Evolutionary conservation across 2,888 invertebrate genomes (phyloP).

Genomic region (Notocelia uddmanniana): DNA sequence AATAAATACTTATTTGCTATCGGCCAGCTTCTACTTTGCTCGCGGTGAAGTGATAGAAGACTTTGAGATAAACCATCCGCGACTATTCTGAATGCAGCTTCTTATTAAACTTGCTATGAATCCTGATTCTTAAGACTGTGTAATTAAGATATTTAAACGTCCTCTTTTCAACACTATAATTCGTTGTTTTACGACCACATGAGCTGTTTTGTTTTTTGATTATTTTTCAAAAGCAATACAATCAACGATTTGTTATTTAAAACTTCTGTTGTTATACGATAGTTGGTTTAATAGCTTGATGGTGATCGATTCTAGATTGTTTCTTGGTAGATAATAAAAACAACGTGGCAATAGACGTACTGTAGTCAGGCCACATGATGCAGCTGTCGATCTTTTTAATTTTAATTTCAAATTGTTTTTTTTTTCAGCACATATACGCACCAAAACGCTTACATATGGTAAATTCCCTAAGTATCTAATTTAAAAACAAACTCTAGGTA

Average conservation of each 20-base stretch:
- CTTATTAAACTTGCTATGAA: background rate
- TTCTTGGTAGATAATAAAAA: background rate
- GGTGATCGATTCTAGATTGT: constrained; percentile 6
- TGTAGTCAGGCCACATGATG: too few relatives aligned
- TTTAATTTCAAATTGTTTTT: too few relatives aligned
- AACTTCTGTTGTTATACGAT: constrained; percentile 17
- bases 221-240: constrained; percentile 30
- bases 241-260: constrained; percentile 23
- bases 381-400: too few relatives aligned
- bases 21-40: too few relatives aligned
- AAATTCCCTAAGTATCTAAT: too few relatives aligned
- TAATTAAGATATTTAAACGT: background rate
- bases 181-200: constrained; percentile 27
- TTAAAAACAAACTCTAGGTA: too few relatives aligned
- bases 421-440: too few relatives aligned
- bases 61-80: too few relatives aligned
- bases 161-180: constrained; percentile 4
- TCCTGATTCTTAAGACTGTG: background rate
- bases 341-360: too few relatives aligned
- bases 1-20: too few relatives aligned
- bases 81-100: background rate
- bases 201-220: constrained; percentile 15
- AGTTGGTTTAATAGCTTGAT: constrained; percentile 8
- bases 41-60: too few relatives aligned
- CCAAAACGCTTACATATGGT: too few relatives aligned